A percentile compares a stretch with the other conserved stretches of the same genome.
phyloP scores from a whole-genome alignment of 2,797 vertebrate genomes.

The Dermochelys coriacea region DNA sequence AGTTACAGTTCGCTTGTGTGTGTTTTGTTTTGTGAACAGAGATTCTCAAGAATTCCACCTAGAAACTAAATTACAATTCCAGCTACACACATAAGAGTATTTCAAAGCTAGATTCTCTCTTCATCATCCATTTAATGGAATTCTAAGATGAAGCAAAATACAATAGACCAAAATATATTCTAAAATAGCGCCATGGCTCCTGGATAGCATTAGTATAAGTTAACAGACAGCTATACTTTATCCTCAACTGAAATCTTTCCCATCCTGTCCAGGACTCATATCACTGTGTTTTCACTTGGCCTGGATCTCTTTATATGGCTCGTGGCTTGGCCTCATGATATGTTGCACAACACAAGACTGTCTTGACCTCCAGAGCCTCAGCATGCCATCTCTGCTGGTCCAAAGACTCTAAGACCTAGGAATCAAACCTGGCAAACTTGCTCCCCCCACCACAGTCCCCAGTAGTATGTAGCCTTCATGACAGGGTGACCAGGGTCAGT shows the following conservation, averaged over 20 bases:
- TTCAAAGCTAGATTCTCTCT: conserved; percentile 5
- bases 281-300: neutral
- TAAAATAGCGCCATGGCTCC: neutral
- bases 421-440: neutral
- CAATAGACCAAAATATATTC: neutral
- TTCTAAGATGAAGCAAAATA: neutral
- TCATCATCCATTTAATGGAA: neutral
- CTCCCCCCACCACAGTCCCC: no score
- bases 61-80: conserved; percentile 11
- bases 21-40: conserved; percentile 27
- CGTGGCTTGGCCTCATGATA: neutral
- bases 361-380: neutral
- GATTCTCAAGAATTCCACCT: neutral
- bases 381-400: neutral
- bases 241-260: neutral
- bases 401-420: conserved; percentile 2
- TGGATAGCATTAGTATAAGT: neutral
- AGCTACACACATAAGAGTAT: neutral
- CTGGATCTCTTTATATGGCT: neutral
- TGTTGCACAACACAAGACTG: neutral
- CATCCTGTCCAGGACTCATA: neutral
- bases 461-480: neutral
- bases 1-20: neutral
- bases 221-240: neutral
- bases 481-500: neutral